Percentiles rank a stretch among this genome's conserved stretches.
phyloP scores from a whole-genome alignment of 2,888 invertebrate genomes.

The Hybos culiciformis region DNA sequence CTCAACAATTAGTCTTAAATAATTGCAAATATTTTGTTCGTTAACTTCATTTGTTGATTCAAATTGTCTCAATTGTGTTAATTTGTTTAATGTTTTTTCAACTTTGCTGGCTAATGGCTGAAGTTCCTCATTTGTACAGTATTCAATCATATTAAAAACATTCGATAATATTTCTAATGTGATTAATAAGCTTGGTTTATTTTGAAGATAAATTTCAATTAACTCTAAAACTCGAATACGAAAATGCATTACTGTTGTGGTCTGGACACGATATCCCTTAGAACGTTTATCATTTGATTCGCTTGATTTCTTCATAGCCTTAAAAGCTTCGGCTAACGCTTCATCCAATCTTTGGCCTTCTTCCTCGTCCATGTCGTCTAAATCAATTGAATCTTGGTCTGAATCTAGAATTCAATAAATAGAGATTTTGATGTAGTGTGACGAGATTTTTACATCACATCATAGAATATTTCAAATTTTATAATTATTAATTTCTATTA shows the following conservation, averaged over 20 bases:
- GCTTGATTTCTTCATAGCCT: slow-evolving; percentile 18
- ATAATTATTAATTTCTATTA: not conserved
- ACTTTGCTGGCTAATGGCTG: slow-evolving; percentile 50
- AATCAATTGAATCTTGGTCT: slow-evolving; percentile 55
- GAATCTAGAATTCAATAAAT: slow-evolving; percentile 36
- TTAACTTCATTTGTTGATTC: slow-evolving; percentile 17
- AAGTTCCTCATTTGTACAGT: slow-evolving; percentile 52
- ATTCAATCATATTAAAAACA: slow-evolving; percentile 52
- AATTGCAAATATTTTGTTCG: slow-evolving; percentile 21
- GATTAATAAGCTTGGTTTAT: slow-evolving; percentile 51
- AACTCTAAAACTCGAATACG: slow-evolving; percentile 61
- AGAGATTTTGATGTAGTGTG: not conserved
- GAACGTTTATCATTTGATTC: slow-evolving; percentile 34
- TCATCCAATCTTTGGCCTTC: slow-evolving; percentile 60
- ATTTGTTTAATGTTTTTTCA: slow-evolving; percentile 28
- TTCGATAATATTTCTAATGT: slow-evolving; percentile 56
- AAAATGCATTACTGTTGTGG: slow-evolving; percentile 55
- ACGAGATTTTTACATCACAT: not conserved
- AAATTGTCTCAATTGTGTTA: slow-evolving; percentile 19
- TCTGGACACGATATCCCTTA: slow-evolving; percentile 46
- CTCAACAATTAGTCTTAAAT: slow-evolving; percentile 22
- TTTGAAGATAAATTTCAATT: slow-evolving; percentile 57
- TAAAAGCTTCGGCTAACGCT: slow-evolving; percentile 61
- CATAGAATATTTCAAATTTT: not conserved
- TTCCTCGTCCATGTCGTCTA: slow-evolving; percentile 61